phyloP scores from a whole-genome alignment of 2,113 vertebrate genomes.

The Cyphomyrus plagiostoma region DNA sequence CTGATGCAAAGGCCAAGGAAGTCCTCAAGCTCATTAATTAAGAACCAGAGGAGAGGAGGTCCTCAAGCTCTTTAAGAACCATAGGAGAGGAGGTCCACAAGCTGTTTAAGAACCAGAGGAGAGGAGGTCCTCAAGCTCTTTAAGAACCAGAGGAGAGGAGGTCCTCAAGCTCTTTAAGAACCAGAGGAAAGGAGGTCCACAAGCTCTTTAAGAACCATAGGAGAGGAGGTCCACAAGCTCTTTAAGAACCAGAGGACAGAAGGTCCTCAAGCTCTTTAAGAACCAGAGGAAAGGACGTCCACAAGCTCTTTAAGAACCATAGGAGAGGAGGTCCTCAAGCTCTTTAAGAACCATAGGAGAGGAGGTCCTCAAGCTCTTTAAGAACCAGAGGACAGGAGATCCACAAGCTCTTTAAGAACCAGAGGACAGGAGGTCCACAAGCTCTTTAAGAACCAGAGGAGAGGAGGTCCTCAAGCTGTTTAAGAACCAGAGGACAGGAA shows the following conservation, averaged over 20 bases:
- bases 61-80: too few relatives aligned
- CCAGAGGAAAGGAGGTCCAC: not conserved
- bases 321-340: too few relatives aligned
- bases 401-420: too few relatives aligned
- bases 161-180: not conserved
- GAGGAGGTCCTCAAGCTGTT: not conserved
- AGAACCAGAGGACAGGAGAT: too few relatives aligned
- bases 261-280: not conserved
- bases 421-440: not conserved
- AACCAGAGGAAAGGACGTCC: too few relatives aligned
- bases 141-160: not conserved
- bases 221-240: not conserved
- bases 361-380: too few relatives aligned
- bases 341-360: too few relatives aligned
- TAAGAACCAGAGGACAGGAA: not conserved
- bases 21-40: not conserved
- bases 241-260: not conserved
- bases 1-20: not conserved
- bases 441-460: not conserved
- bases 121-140: too few relatives aligned
- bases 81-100: too few relatives aligned
- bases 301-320: too few relatives aligned
- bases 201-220: not conserved
- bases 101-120: too few relatives aligned
- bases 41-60: not conserved